A percentile compares a stretch with the other conserved stretches of the same genome.
Conservation (phyloP, 1,140 invertebrate species). For the Aethina tumida region DNA sequence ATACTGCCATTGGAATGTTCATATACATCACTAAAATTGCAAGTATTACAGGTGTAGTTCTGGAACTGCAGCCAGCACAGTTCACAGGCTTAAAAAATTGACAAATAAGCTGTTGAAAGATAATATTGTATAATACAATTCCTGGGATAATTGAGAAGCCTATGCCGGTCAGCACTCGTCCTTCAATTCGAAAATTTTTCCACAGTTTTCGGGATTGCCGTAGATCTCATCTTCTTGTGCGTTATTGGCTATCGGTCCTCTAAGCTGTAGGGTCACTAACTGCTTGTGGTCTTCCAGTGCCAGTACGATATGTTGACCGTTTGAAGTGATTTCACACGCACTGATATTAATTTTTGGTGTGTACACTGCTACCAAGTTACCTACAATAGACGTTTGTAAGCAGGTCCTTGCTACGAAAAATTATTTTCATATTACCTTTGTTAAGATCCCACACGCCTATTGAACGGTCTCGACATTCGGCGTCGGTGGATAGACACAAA, state of each 20-base stretch:
- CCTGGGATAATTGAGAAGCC: conserved; percentile 15
- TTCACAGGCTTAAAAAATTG: conserved; percentile 13
- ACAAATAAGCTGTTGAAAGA: conserved; percentile 6
- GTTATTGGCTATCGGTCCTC: conserved; percentile 39
- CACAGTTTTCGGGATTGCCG: conserved; percentile 39
- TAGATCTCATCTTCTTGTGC: conserved; percentile 35
- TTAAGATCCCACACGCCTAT: conserved; percentile 70
- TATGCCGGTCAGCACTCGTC: conserved; percentile 34
- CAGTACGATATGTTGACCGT: conserved; percentile 60
- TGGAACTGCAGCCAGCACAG: conserved; percentile 19
- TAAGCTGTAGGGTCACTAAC: conserved; percentile 53
- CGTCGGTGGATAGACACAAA: conserved; percentile 61
- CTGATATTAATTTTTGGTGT: conserved; percentile 63
- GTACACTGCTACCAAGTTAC: conserved; percentile 65
- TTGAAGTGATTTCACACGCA: conserved; percentile 62
- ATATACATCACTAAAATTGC: too few relatives aligned
- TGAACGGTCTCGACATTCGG: conserved; percentile 55
- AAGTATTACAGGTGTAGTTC: conserved; percentile 4
- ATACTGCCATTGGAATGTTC: too few relatives aligned
- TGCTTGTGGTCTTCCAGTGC: conserved; percentile 50
- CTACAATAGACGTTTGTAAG: conserved; percentile 36
- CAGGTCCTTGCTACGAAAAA: conserved; percentile 3
- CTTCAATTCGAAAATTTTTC: conserved; percentile 41
- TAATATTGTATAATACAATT: too few relatives aligned
- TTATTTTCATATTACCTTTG: conserved; percentile 48